These are phyloP conservation scores for Neelides folsomi DNA, from an alignment of 2,888 invertebrate species.

Conservation along the genomic window DNA sequence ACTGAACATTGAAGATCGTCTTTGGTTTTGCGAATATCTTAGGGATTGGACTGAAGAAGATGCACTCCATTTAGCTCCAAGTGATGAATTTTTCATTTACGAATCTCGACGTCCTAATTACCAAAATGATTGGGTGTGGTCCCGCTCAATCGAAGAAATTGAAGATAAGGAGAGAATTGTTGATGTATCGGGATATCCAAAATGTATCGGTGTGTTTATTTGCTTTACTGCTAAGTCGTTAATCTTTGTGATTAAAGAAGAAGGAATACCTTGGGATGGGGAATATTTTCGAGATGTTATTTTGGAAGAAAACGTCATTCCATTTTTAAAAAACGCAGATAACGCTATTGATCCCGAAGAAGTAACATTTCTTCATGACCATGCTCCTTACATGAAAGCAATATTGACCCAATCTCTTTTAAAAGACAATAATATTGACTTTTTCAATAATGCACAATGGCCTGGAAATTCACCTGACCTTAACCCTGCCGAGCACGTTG, in stretches of 20 bases:
- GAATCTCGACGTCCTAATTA: neutral
- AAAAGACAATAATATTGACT: too few relatives aligned
- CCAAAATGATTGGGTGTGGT: slow-evolving; percentile 2
- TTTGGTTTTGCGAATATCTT: slow-evolving; percentile 4
- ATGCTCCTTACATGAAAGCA: too few relatives aligned
- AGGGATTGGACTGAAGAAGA: neutral
- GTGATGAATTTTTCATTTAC: slow-evolving; percentile 1
- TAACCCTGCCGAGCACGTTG: slow-evolving; percentile 1
- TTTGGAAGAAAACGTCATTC: neutral
- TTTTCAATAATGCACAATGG: too few relatives aligned
- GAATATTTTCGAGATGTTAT: slow-evolving; percentile 3
- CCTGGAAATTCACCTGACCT: slow-evolving; percentile 3
- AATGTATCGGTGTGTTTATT: slow-evolving; percentile 5
- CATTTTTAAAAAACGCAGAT: neutral
- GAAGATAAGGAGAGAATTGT: neutral
- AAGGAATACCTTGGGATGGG: slow-evolving; percentile 3
- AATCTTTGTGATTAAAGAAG: neutral
- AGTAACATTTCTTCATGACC: neutral
- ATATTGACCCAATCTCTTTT: too few relatives aligned
- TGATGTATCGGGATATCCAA: neutral
- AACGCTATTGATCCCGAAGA: neutral
- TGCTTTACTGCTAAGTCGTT: slow-evolving; percentile 1
- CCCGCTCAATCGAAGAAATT: neutral
- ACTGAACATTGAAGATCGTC: neutral
- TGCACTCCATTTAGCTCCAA: neutral